phyloP scores from a whole-genome alignment of 2,113 vertebrate species.

The Panurus biarmicus region DNA sequence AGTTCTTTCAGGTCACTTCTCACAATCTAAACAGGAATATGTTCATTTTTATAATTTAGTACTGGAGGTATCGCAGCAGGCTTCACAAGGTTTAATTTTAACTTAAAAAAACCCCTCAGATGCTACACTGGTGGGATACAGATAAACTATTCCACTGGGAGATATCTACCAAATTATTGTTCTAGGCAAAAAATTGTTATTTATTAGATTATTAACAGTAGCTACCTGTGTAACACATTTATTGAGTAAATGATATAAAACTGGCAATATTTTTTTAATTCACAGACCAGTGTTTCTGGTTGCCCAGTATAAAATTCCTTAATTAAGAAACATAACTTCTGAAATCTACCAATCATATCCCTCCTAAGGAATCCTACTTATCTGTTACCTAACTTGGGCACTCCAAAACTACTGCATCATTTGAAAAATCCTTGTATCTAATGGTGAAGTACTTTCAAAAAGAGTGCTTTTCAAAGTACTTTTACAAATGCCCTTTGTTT shows the following conservation, averaged over 20 bases:
- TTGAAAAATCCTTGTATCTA: not conserved
- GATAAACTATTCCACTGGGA: not conserved
- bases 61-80: not conserved
- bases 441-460: not conserved
- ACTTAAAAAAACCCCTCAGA: not conserved
- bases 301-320: not conserved
- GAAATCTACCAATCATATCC: not conserved
- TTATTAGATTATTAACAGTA: not conserved
- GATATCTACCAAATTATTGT: not conserved
- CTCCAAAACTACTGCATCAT: not conserved
- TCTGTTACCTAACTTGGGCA: not conserved
- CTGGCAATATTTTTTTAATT: not conserved
- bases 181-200: not conserved
- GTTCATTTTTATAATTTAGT: not conserved
- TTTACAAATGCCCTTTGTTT: not conserved
- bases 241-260: not conserved
- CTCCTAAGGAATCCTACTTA: not conserved
- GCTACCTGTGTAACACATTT: not conserved
- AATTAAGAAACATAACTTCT: not conserved
- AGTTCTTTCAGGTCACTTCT: conserved; percentile 91
- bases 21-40: conserved; percentile 77
- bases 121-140: not conserved
- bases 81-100: not conserved
- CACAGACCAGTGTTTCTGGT: not conserved
- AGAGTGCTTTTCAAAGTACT: not conserved